Base-by-base conservation (phyloP, 2,888 invertebrate species). In the Xiphydria camelus region DNA sequence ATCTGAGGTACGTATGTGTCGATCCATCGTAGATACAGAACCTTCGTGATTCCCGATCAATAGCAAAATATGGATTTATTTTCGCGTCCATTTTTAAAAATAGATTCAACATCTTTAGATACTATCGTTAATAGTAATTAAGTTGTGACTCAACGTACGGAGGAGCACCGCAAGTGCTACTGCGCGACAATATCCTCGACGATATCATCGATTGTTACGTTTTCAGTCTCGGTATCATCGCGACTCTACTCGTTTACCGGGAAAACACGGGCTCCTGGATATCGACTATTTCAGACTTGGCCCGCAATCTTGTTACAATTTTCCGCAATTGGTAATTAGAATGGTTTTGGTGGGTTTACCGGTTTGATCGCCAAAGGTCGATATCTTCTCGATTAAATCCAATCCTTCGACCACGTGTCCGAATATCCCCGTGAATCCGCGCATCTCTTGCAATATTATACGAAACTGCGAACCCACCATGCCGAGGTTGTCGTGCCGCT, bases 401-500 rank as follows among this genome's bases (percentile, higher is more conserved):
- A 90, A 79, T 12, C 89, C 89, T 64, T 89, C 89, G 58, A 89
- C 83, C 9, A 91, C 89, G 75, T 85, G 85, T 22, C 86, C 90
- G 70, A 91, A 90, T 55, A 90, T 89, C 29, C 87, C 89, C 4
- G 89, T 89, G 76, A 90, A 90, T 31, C 88, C 88, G 51, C 88
- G 82, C 87, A 89, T 89, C 71, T 90, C 89, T 58, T 88, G 86
- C 63, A 90, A 77, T 59, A 90, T 87, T 54, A 90, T 84, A 54
- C 90, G 84, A 77, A 90, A 91, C 75, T 90, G 90, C 45, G 89
- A 89, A 17, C 89, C 90, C n/a, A 90, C 89, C 80, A 89, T 83
- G 37, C 89, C 89, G 59, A 86, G 78, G 62, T 86, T 87, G 72
- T 89, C 88, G 77, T 88, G 89, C 19, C 88, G 82, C 72, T 87